Percentiles rank a stretch among this genome's conserved stretches.
These are phyloP conservation scores for Penaeus monodon DNA, from an alignment of 2,888 invertebrate genomes.

Conservation along the genomic window DNA sequence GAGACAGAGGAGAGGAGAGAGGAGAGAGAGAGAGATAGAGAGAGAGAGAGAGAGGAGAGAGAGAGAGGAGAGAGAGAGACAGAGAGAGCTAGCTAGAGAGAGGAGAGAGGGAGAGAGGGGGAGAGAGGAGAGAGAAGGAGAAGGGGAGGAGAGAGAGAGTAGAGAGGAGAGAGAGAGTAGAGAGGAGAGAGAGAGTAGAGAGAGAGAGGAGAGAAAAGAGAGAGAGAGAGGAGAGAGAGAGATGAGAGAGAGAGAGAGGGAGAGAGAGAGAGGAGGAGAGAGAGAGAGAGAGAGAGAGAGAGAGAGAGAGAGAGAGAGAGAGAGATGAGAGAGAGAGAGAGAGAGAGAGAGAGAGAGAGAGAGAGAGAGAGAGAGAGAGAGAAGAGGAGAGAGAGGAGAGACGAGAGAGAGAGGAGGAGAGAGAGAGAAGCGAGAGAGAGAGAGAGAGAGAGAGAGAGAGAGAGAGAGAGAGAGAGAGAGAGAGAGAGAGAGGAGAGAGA, in stretches of 20 bases:
- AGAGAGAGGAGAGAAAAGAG: background rate
- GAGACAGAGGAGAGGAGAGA: background rate
- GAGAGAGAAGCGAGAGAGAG: too few species aligned
- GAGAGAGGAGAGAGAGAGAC: background rate
- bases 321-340: background rate
- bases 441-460: slow-evolving; percentile 2
- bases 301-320: background rate
- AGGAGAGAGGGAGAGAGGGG: background rate
- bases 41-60: background rate
- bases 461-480: background rate
- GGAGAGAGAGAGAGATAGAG: background rate
- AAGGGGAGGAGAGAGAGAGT: background rate
- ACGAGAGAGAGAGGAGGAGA: too few species aligned
- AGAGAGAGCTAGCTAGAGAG: background rate
- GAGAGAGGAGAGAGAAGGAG: background rate
- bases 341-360: background rate
- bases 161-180: too few species aligned
- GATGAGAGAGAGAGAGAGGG: background rate
- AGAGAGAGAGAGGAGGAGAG: too few species aligned
- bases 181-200: background rate
- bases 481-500: background rate
- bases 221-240: background rate
- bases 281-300: too few species aligned
- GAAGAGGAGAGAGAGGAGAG: background rate
- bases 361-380: background rate